Percentiles rank a stretch among this genome's conserved stretches.
Evolutionary conservation across 2,888 invertebrate species (phyloP).

Genomic region (Catocala sponsa): DNA sequence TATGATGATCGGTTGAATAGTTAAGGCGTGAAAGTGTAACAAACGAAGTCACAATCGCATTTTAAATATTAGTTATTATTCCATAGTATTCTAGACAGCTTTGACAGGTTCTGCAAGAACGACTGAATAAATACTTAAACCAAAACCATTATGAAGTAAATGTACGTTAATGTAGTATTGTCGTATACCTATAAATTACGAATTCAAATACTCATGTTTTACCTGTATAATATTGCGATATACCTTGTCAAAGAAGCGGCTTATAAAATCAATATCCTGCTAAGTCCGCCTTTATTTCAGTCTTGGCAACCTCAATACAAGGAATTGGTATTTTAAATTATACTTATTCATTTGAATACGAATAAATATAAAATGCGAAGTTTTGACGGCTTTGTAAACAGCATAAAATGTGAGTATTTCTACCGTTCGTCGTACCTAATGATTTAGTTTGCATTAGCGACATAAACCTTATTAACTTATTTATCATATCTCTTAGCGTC

Average conservation of each 20-base stretch:
- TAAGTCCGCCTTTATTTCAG: slow-evolving; percentile 2
- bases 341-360: slow-evolving; percentile 13
- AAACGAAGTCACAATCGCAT: too few species aligned
- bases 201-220: neutral
- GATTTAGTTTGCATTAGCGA: slow-evolving; percentile 31
- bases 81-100: too few species aligned
- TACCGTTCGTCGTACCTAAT: slow-evolving; percentile 33
- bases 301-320: slow-evolving; percentile 7
- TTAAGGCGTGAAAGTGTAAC: too few species aligned
- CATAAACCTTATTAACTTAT: neutral
- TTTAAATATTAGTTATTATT: too few species aligned
- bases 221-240: neutral
- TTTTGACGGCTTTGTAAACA: slow-evolving; percentile 23
- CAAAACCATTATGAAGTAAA: too few species aligned
- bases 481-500: too few species aligned
- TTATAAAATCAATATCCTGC: neutral
- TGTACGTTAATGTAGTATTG: too few species aligned
- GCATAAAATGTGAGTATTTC: slow-evolving; percentile 37
- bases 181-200: too few species aligned
- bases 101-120: too few species aligned
- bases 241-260: neutral
- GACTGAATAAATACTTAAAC: too few species aligned
- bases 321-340: slow-evolving; percentile 14
- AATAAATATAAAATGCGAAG: slow-evolving; percentile 20
- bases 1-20: too few species aligned